These are phyloP conservation scores for Melanophora roralis DNA, from an alignment of 2,888 invertebrate genomes.

Conservation along the genomic window DNA sequence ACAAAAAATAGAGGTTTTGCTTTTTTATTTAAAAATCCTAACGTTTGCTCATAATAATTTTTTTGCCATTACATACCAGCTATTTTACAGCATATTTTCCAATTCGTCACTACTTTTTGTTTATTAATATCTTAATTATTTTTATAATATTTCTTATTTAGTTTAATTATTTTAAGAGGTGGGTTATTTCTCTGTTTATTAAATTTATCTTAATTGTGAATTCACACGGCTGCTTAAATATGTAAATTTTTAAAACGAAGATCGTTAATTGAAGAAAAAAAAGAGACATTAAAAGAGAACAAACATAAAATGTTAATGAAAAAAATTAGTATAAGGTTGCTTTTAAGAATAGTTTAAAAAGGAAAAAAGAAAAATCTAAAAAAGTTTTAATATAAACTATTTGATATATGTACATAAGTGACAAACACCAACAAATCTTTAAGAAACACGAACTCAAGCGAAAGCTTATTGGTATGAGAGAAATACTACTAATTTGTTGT, in stretches of 20 bases:
- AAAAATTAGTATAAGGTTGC: too few species aligned
- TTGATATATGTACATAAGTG: too few species aligned
- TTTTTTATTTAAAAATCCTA: slow-evolving; percentile 32
- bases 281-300: background rate
- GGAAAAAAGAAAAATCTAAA: too few species aligned
- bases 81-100: slow-evolving; percentile 3
- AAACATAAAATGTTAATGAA: too few species aligned
- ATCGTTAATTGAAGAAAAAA: slow-evolving; percentile 61
- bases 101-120: background rate
- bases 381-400: too few species aligned
- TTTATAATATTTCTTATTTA: slow-evolving; percentile 49
- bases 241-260: slow-evolving; percentile 65
- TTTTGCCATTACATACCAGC: slow-evolving; percentile 2
- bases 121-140: slow-evolving; percentile 20
- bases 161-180: slow-evolving; percentile 71
- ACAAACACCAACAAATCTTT: too few species aligned
- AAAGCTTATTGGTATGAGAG: too few species aligned
- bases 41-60: background rate
- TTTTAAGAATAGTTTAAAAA: too few species aligned
- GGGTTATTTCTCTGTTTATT: slow-evolving; percentile 72
- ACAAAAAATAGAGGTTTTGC: slow-evolving; percentile 52
- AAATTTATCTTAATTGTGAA: slow-evolving; percentile 53
- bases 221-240: background rate
- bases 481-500: too few species aligned
- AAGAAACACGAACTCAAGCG: too few species aligned